A percentile compares a stretch with the other conserved stretches of the same genome.
These are phyloP conservation scores for Strongylocentrotus purpuratus DNA, from an alignment of 35 echinoderm and acorn worm species.

Conservation along the genomic window DNA sequence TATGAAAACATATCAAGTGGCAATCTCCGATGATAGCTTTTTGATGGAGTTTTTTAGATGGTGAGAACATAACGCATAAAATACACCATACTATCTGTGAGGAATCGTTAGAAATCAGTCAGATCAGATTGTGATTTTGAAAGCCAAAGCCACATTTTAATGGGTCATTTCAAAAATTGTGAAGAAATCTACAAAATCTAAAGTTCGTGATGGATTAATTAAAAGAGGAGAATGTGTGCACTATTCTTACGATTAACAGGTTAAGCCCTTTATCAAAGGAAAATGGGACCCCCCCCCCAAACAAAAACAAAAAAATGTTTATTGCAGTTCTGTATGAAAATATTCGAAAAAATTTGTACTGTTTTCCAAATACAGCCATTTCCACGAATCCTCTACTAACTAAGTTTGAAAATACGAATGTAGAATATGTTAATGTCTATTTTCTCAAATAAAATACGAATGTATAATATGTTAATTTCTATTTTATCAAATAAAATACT, in stretches of 20 bases:
- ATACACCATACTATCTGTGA: neutral
- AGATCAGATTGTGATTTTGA: neutral
- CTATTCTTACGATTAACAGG: neutral
- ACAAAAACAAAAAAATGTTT: too few relatives aligned
- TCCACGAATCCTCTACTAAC: too few relatives aligned
- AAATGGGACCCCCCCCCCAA: too few relatives aligned
- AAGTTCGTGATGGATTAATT: neutral
- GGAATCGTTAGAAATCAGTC: neutral
- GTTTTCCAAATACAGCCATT: too few relatives aligned
- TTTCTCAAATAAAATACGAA: too few relatives aligned
- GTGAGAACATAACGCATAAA: neutral
- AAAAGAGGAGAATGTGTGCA: neutral
- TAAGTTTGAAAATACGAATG: too few relatives aligned
- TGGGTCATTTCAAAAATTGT: neutral
- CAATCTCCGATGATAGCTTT: slow-evolving; percentile 41
- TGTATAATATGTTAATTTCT: too few relatives aligned
- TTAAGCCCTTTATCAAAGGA: too few relatives aligned
- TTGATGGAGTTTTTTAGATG: slow-evolving; percentile 17
- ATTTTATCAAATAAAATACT: too few relatives aligned
- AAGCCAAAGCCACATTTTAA: neutral
- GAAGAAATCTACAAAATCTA: neutral
- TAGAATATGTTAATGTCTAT: too few relatives aligned
- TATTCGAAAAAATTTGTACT: too few relatives aligned
- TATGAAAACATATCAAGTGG: slow-evolving; percentile 51
- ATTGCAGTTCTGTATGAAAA: too few relatives aligned